Conservation (phyloP, 2,888 invertebrate species). For the Crematogaster levior region DNA sequence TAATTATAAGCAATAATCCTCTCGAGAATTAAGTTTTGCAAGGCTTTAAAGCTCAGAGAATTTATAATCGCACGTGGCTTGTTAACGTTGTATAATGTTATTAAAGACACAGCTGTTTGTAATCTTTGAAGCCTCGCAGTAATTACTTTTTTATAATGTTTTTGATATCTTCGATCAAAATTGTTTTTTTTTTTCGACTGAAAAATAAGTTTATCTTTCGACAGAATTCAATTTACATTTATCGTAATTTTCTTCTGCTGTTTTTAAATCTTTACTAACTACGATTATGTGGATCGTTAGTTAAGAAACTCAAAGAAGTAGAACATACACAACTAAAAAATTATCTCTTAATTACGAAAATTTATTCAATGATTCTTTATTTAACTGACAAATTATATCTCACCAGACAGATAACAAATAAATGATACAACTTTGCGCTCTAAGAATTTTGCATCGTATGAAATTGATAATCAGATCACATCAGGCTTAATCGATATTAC, state of each 20-base stretch:
- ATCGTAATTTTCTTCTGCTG: neutral
- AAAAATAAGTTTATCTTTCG: neutral
- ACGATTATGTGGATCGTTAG: neutral
- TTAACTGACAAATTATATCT: neutral
- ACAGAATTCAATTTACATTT: neutral
- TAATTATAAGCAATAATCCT: constrained; percentile 63
- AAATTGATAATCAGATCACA: constrained; percentile 40
- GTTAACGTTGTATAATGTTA: neutral
- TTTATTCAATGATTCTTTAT: neutral
- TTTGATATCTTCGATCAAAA: neutral
- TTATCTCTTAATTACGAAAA: neutral
- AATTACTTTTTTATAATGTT: neutral
- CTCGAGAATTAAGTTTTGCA: constrained; percentile 41
- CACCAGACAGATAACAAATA: neutral
- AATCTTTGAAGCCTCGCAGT: neutral
- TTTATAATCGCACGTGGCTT: neutral
- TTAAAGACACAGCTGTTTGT: neutral
- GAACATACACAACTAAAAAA: too few species aligned
- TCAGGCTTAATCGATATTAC: neutral
- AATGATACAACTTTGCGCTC: neutral
- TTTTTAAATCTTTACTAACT: neutral
- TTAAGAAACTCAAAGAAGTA: too few species aligned
- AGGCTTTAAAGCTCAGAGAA: constrained; percentile 27
- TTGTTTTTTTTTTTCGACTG: neutral
- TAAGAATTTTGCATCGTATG: too few species aligned